phyloP scores from a whole-genome alignment of 2,888 invertebrate genomes.

The Labia minor region DNA sequence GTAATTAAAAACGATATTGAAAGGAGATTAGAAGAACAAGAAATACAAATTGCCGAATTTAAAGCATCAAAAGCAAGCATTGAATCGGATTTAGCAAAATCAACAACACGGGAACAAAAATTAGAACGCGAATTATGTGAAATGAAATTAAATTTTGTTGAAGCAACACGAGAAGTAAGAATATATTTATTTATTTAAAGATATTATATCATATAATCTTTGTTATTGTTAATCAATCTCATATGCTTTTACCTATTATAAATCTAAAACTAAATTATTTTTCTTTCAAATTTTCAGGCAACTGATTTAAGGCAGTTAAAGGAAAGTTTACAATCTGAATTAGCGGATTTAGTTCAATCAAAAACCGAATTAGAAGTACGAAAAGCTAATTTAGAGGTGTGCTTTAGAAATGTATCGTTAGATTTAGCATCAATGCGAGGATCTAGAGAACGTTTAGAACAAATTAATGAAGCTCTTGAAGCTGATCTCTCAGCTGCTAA shows the following conservation, averaged over 20 bases:
- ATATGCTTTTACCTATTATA: no score
- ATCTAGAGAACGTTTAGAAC: not conserved
- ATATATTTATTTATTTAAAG: not conserved
- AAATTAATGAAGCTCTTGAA: not conserved
- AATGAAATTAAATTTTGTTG: not conserved
- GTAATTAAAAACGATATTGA: not conserved
- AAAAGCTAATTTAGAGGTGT: not conserved
- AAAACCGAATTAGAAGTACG: not conserved
- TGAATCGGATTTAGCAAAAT: not conserved
- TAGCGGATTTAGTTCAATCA: not conserved
- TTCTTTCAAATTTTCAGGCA: not conserved
- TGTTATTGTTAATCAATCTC: no score
- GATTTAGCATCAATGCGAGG: slow-evolving; percentile 1
- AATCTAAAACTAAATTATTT: no score
- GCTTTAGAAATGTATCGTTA: not conserved
- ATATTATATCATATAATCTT: not conserved
- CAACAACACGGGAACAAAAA: not conserved
- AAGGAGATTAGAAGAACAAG: not conserved
- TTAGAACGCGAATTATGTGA: not conserved
- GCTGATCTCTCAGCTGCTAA: not conserved
- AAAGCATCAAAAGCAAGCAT: not conserved
- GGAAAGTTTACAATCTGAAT: not conserved
- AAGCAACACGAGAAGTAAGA: not conserved
- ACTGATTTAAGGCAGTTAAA: not conserved
- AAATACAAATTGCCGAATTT: not conserved